phyloP scores from a whole-genome alignment of 2,797 vertebrate genomes.

The Champsocephalus esox region DNA sequence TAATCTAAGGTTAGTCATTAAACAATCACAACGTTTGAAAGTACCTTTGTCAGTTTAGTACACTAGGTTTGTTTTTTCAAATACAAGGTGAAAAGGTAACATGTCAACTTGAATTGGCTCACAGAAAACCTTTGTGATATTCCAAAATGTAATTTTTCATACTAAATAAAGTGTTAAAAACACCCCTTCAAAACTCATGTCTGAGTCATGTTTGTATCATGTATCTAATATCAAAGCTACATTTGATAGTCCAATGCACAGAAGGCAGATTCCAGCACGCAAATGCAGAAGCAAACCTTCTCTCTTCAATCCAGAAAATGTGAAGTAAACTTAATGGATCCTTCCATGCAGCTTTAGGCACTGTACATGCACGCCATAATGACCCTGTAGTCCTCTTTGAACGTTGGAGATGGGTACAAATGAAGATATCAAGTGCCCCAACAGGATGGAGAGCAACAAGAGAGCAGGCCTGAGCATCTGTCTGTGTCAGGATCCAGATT shows the following conservation, averaged over 20 bases:
- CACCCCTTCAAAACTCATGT: neutral
- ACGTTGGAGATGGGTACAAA: constrained; percentile 31
- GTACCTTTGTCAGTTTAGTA: neutral
- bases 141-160: constrained; percentile 29
- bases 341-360: neutral
- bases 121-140: neutral
- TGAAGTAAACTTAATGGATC: constrained; percentile 9
- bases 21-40: neutral
- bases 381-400: constrained; percentile 34
- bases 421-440: constrained; percentile 62
- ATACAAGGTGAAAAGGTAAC: neutral
- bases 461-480: constrained; percentile 72
- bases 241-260: constrained; percentile 32
- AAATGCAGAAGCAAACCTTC: constrained; percentile 23
- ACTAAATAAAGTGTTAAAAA: constrained; percentile 13
- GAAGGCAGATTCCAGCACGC: constrained; percentile 26
- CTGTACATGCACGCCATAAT: constrained; percentile 18
- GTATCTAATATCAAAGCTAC: constrained; percentile 6
- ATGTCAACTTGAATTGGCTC: neutral
- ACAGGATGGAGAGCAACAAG: constrained; percentile 70
- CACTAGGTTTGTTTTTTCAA: neutral
- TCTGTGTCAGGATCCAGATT: constrained; percentile 69
- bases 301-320: constrained; percentile 15
- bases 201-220: constrained; percentile 10
- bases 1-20: neutral